Conservation (phyloP, 2,113 vertebrate species). For the Illadopsis cleaveri region DNA sequence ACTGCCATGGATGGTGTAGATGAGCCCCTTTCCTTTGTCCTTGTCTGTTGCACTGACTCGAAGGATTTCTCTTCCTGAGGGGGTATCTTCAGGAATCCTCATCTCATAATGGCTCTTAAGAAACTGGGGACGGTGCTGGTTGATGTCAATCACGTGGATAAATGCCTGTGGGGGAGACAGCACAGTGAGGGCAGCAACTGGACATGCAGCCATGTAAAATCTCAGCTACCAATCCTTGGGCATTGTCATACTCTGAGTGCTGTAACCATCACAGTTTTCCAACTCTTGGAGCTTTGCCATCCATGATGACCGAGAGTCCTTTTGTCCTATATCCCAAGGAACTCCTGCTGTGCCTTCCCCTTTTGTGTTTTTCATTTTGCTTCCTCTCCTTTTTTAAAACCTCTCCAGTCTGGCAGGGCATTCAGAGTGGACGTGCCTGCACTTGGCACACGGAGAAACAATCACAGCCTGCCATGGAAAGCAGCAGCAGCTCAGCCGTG, state of each 20-base stretch:
- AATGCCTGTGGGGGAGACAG: slow-evolving; percentile 78
- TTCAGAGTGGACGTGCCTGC: not conserved
- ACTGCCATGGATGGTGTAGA: slow-evolving; percentile 89
- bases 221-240: not conserved
- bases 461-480: not conserved
- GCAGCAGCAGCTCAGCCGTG: not conserved
- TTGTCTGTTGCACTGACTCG: slow-evolving; percentile 84
- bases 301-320: not conserved
- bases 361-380: not conserved
- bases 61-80: slow-evolving; percentile 85
- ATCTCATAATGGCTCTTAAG: slow-evolving; percentile 80
- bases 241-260: not conserved
- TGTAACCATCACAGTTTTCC: not conserved
- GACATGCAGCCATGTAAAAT: not conserved
- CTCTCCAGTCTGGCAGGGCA: not conserved
- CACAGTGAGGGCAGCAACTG: not conserved
- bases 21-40: slow-evolving; percentile 86
- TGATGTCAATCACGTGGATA: slow-evolving; percentile 87
- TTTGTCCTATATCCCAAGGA: not conserved
- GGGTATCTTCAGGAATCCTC: slow-evolving; percentile 86
- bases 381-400: not conserved
- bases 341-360: not conserved
- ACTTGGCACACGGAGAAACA: not conserved
- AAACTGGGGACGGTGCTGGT: slow-evolving; percentile 90
- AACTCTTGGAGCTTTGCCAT: not conserved